A percentile compares a stretch with the other conserved stretches of the same genome.
Evolutionary conservation across 2,797 vertebrate species (phyloP).

Genomic region (Acanthopagrus latus): DNA sequence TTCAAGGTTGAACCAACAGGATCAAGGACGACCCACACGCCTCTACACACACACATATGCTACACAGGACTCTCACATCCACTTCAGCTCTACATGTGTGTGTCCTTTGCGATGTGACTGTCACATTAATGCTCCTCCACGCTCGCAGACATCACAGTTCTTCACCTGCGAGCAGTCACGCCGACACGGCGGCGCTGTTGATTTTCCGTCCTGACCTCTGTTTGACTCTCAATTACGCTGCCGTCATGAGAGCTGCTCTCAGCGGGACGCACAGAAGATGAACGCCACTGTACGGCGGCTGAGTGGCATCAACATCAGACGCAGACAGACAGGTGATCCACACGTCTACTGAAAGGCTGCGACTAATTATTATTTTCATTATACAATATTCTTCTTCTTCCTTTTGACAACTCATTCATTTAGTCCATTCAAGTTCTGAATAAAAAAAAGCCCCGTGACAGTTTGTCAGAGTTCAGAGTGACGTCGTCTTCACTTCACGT

Average conservation of each 20-base stretch:
- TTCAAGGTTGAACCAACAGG: constrained; percentile 74
- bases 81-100: constrained; percentile 10
- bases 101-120: constrained; percentile 50
- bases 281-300: not conserved
- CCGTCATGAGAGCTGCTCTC: constrained; percentile 35
- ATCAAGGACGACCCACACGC: constrained; percentile 5
- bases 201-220: constrained; percentile 39
- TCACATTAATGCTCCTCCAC: constrained; percentile 43
- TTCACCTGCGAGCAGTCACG: constrained; percentile 12
- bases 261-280: constrained; percentile 7
- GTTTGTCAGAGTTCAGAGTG: not conserved
- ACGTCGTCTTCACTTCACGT: too few relatives aligned
- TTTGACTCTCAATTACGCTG: constrained; percentile 46
- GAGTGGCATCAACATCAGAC: constrained; percentile 11
- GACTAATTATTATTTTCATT: not conserved
- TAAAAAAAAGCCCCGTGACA: not conserved
- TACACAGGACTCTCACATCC: not conserved
- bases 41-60: constrained; percentile 5
- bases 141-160: not conserved
- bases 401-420: not conserved
- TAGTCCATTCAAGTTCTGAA: not conserved
- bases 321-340: constrained; percentile 13
- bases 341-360: not conserved
- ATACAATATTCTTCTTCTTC: not conserved
- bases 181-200: not conserved